These are phyloP conservation scores for Enteromius thamalakanensis DNA, from an alignment of 2,797 vertebrate genomes.

Conservation along the genomic window DNA sequence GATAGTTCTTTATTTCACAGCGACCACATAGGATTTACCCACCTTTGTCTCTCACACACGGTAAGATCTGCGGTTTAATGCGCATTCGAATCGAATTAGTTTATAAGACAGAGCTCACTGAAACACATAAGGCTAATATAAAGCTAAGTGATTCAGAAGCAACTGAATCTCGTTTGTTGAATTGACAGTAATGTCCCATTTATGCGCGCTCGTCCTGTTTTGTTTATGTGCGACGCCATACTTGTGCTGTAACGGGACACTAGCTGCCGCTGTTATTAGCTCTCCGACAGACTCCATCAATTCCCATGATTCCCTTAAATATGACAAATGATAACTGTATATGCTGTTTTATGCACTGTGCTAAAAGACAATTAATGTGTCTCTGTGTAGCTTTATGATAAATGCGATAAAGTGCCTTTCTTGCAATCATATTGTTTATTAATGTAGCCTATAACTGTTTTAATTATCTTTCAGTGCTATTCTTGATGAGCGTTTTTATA, in stretches of 20 bases:
- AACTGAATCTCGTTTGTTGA: neutral
- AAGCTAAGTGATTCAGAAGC: neutral
- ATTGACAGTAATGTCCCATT: neutral
- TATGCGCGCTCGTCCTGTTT: neutral
- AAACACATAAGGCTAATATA: neutral
- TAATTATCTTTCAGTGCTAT: neutral
- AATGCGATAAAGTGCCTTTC: neutral
- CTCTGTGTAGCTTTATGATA: neutral
- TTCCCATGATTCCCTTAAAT: neutral
- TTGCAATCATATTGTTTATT: neutral
- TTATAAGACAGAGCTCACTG: neutral
- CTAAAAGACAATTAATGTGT: neutral
- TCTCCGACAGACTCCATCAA: neutral
- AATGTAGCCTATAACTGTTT: neutral
- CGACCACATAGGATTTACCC: neutral
- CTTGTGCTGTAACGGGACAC: slow-evolving; percentile 22
- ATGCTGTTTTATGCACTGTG: neutral
- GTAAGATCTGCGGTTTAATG: neutral
- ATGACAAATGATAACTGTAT: neutral
- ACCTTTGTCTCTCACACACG: neutral
- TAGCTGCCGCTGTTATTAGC: neutral
- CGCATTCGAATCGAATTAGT: neutral
- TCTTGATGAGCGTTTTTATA: neutral
- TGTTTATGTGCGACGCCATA: slow-evolving; percentile 21
- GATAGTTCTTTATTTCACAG: neutral